Evolutionary conservation across 2,888 invertebrate genomes (phyloP).

Genomic region (Hoplodrina blanda): DNA sequence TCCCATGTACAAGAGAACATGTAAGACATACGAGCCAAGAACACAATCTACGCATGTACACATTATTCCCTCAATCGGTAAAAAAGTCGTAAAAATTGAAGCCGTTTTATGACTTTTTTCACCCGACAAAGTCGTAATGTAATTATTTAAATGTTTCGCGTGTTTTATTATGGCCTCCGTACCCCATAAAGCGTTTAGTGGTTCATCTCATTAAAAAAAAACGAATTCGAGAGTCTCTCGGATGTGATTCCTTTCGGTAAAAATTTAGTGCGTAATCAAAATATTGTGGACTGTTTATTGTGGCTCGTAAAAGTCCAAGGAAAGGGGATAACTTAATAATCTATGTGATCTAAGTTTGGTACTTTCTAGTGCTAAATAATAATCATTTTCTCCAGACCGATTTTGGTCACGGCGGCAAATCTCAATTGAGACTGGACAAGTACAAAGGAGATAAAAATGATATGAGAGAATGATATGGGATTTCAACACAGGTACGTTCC

Average conservation of each 20-base stretch:
- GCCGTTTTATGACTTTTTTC: constrained; percentile 52
- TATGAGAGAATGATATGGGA: too few relatives aligned
- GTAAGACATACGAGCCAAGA: constrained; percentile 24
- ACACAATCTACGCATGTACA: constrained; percentile 47
- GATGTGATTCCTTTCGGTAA: constrained; percentile 42
- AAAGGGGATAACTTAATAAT: constrained; percentile 38
- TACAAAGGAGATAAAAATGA: too few relatives aligned
- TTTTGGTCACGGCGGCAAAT: too few relatives aligned
- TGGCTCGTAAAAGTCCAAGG: constrained; percentile 37
- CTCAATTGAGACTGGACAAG: too few relatives aligned
- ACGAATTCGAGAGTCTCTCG: constrained; percentile 23
- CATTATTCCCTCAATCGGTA: constrained; percentile 52
- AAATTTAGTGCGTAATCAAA: constrained; percentile 53
- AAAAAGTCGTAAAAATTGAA: constrained; percentile 59
- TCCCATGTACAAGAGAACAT: constrained; percentile 18
- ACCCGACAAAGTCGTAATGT: constrained; percentile 64
- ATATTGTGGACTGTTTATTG: constrained; percentile 50
- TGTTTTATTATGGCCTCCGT: constrained; percentile 63
- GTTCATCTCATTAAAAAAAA: constrained; percentile 61
- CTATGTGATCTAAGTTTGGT: constrained; percentile 33
- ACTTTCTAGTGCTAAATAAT: constrained; percentile 21
- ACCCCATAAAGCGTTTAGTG: constrained; percentile 62
- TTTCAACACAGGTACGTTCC: too few relatives aligned
- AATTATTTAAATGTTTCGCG: constrained; percentile 68
- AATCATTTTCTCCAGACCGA: too few relatives aligned